Base-by-base conservation (phyloP, 2,797 vertebrate genomes). In the Chaetophractus vellerosus region DNA sequence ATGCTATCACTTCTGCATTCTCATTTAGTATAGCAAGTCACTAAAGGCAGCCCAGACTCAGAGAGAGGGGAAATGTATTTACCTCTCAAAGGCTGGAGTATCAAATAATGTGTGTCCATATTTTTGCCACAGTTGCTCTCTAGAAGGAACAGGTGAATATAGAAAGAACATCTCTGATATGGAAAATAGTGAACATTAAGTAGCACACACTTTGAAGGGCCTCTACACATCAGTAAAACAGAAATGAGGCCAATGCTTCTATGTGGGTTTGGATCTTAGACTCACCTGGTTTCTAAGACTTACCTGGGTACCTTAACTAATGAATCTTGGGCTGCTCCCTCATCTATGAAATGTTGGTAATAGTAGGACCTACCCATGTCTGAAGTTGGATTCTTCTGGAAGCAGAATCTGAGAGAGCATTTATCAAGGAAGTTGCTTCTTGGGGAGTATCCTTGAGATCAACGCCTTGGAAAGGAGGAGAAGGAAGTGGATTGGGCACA, bases 351-450 rank as follows among this genome's bases (percentile, higher is more conserved):
- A 10, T 79, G 16, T 87, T 26, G 9, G 41, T 85, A n/a, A 52
- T 52, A 52, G 69, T 36, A 76, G 36, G 36, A 66, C 48, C 68
- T 52, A 38, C 36, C 63, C 90, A 69, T 74, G 52, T 41, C 33
- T 85, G 23, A 81, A 71, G 31, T 1, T 84, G 33, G 2, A 9
- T 52, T 74, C 61, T 79, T 26, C 33, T 82, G 64, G 16, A 90
- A 72, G 52, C 31, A 57, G 78, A 90, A 59, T 55, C 31, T 15
- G 52, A 90, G 33, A 81, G 24, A 88, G 15, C 84, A 90, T 61
- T 86, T 87, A 79, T 26, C 63, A 82, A 85, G 71, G 63, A 71
- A 52, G 36, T 63, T 71, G 4, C 68, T 57, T 24, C 36, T 23
- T 88, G 69, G 31, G 12, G 15, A 85, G 52, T 66, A 38, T 5